Percentiles rank a stretch among this genome's conserved stretches.
These are phyloP conservation scores for Myzus persicae DNA, from an alignment of 1,140 invertebrate species.

Conservation along the genomic window DNA sequence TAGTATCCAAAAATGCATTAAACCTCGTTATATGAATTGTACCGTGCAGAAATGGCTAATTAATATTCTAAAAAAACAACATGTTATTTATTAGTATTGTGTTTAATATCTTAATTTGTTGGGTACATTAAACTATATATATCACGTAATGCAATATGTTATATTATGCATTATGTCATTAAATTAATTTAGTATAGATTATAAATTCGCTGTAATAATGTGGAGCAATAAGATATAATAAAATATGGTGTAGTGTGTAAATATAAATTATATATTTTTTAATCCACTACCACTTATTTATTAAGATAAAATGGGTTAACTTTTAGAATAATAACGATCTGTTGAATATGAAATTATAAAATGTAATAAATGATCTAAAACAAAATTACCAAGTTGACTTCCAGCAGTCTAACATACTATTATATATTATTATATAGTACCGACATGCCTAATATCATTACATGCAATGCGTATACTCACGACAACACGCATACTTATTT, in stretches of 20 bases:
- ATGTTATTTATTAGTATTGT: background rate
- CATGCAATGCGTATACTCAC: no score
- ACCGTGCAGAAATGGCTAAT: background rate
- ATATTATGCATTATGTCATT: background rate
- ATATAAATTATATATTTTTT: background rate
- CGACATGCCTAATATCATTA: no score
- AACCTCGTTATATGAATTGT: background rate
- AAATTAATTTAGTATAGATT: background rate
- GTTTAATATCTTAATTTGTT: background rate
- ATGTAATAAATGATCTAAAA: background rate
- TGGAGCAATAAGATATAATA: background rate
- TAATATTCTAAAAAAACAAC: background rate
- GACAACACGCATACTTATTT: no score
- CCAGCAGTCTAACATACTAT: no score
- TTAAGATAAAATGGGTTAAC: background rate
- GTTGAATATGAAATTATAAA: background rate
- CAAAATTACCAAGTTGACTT: background rate
- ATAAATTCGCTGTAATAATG: background rate
- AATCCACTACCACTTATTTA: background rate
- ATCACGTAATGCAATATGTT: background rate
- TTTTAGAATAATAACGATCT: background rate
- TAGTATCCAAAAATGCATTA: constrained; percentile 5
- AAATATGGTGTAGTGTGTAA: background rate
- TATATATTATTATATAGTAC: background rate
- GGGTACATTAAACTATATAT: background rate